Conservation (phyloP, 2,888 invertebrate species). For the Thymelicus lineola region DNA sequence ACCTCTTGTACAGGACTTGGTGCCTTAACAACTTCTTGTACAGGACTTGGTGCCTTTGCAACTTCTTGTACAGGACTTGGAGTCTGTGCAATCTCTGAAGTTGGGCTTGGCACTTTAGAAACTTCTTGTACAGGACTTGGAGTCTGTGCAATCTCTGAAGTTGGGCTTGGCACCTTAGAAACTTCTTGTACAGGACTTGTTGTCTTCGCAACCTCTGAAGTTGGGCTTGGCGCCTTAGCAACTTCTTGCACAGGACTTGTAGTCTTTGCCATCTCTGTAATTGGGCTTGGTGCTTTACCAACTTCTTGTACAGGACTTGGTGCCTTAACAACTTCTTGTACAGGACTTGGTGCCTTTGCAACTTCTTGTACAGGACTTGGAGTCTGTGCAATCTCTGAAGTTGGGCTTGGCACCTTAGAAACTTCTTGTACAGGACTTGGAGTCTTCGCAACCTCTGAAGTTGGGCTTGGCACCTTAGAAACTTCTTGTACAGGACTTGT, state of each 20-base stretch:
- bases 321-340: neutral
- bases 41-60: neutral
- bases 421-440: neutral
- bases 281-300: no score
- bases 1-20: neutral
- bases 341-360: conserved; percentile 36
- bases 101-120: neutral
- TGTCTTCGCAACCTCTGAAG: neutral
- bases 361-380: no score
- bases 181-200: neutral
- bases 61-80: neutral
- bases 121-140: no score
- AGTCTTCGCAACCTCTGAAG: neutral
- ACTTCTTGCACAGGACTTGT: no score
- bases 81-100: neutral
- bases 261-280: no score
- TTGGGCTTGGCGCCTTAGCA: no score
- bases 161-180: no score
- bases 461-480: neutral
- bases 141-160: no score
- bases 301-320: neutral
- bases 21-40: neutral
- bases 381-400: conserved; percentile 20
- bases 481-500: neutral
- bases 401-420: neutral